Conservation (phyloP, 2,888 invertebrate species). For the Lobophora halterata region DNA sequence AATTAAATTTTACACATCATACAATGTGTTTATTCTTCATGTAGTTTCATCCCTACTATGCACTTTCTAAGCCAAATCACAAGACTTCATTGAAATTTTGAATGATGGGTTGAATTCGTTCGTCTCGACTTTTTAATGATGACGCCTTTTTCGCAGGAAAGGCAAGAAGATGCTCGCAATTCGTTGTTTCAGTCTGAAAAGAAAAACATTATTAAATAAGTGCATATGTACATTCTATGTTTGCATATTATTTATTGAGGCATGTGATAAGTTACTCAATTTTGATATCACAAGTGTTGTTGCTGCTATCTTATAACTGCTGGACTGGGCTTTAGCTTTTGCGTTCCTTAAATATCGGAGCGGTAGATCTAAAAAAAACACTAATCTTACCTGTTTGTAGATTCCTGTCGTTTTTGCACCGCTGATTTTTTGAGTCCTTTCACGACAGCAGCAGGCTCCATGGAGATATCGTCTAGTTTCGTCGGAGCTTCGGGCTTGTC, state of each 20-base stretch:
- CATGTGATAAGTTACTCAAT: no score
- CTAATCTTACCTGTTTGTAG: constrained; percentile 58
- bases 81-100: constrained; percentile 1
- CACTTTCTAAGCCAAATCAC: no score
- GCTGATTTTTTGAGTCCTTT: constrained; percentile 58
- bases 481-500: constrained; percentile 20
- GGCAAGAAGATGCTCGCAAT: constrained; percentile 77
- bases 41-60: no score
- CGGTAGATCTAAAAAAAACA: neutral
- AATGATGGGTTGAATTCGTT: no score
- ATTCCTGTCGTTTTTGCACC: constrained; percentile 57
- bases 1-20: no score
- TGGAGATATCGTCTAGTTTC: constrained; percentile 22
- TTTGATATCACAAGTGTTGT: no score
- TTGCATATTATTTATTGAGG: no score
- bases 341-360: no score
- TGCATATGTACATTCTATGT: no score
- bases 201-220: constrained; percentile 3
- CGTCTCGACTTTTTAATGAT: constrained; percentile 57
- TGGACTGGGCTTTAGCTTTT: no score
- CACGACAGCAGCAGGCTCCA: constrained; percentile 28
- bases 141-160: constrained; percentile 66
- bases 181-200: constrained; percentile 73
- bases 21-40: no score
- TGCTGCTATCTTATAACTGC: no score